A percentile compares a stretch with the other conserved stretches of the same genome.
Conservation (phyloP, 2,888 invertebrate species). For the Marronus borbonicus region DNA sequence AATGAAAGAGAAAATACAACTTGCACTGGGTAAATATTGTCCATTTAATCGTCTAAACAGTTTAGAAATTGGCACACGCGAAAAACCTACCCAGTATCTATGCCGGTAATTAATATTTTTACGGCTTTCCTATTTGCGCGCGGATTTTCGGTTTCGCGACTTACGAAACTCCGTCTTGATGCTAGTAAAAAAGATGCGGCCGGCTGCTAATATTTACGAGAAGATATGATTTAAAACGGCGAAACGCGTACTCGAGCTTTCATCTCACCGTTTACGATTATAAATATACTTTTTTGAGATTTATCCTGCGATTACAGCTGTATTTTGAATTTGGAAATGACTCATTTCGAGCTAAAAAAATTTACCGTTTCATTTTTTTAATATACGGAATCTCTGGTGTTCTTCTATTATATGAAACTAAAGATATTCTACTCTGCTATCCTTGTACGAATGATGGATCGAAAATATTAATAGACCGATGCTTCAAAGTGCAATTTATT, state of each 20-base stretch:
- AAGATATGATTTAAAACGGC: slow-evolving; percentile 23
- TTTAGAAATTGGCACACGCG: slow-evolving; percentile 8
- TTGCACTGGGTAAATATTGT: slow-evolving; percentile 25
- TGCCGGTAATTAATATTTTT: slow-evolving; percentile 28
- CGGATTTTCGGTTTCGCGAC: slow-evolving; percentile 5
- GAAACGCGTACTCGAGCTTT: slow-evolving; percentile 17
- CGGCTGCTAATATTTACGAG: slow-evolving; percentile 13
- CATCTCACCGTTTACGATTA: slow-evolving; percentile 22
- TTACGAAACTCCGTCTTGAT: background rate
- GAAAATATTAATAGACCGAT: no score
- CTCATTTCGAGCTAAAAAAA: slow-evolving; percentile 1
- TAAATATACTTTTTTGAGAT: slow-evolving; percentile 27
- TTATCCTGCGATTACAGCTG: slow-evolving; percentile 13
- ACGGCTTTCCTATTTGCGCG: slow-evolving; percentile 16
- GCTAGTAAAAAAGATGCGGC: background rate
- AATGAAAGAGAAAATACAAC: slow-evolving; percentile 11
- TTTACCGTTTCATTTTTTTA: background rate
- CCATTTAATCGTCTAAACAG: slow-evolving; percentile 28
- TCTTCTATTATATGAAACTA: background rate
- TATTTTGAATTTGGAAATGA: slow-evolving; percentile 9
- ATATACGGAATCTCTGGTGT: no score
- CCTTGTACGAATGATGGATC: background rate
- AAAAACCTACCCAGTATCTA: background rate
- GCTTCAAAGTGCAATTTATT: no score
- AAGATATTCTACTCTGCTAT: background rate